These are phyloP conservation scores for Coleophora deauratella DNA, from an alignment of 2,888 invertebrate genomes.

Conservation along the genomic window DNA sequence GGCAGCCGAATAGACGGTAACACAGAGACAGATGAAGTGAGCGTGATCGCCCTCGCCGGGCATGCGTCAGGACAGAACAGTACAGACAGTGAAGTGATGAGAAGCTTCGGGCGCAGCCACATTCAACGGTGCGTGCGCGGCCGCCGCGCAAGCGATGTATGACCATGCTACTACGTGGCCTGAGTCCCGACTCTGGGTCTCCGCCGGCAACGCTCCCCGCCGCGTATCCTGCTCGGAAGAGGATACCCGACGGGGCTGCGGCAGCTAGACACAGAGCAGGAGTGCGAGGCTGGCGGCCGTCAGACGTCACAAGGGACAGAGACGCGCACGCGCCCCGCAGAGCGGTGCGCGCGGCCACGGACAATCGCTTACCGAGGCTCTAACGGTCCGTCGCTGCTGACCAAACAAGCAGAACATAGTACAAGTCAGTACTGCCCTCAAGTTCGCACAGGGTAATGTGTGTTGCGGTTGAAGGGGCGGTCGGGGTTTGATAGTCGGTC, in stretches of 20 bases:
- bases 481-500: conserved; percentile 29
- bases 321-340: conserved; percentile 57
- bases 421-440: conserved; percentile 68
- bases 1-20: conserved; percentile 64
- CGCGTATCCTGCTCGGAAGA: conserved; percentile 15
- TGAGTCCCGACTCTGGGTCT: conserved; percentile 28
- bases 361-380: conserved; percentile 68
- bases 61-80: conserved; percentile 73
- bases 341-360: conserved; percentile 50
- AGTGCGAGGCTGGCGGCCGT: conserved; percentile 47
- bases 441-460: conserved; percentile 45
- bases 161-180: conserved; percentile 69
- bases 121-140: conserved; percentile 71
- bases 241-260: conserved; percentile 9
- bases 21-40: conserved; percentile 72
- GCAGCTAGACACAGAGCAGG: conserved; percentile 20
- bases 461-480: conserved; percentile 35
- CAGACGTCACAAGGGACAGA: conserved; percentile 69
- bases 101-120: conserved; percentile 74
- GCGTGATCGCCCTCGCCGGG: conserved; percentile 71
- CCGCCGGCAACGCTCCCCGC: conserved; percentile 15
- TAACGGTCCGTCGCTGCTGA: conserved; percentile 73
- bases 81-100: conserved; percentile 73
- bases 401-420: conserved; percentile 72
- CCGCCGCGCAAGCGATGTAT: conserved; percentile 72